Evolutionary conservation across 2,888 invertebrate species (phyloP), one percentile per base, ranked within the genome.

Genomic region (Stegophylla sp.): DNA sequence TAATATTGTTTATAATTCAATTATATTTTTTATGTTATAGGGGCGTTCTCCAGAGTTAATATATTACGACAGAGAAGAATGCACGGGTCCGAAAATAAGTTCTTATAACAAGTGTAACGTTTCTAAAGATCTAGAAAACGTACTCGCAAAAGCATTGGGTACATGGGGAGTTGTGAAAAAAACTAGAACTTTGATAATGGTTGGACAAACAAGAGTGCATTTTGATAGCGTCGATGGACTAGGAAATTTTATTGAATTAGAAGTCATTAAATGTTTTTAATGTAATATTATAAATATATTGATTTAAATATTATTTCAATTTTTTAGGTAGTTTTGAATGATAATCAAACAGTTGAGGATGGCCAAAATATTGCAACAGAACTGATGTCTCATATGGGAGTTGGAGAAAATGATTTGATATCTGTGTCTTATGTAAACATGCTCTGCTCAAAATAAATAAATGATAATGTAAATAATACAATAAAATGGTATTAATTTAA

Each of bases 141-240:
- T 90, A 87, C 85, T 95, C 87, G 84, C 87, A 83, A 85, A 89
- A 87, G 88, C 91, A 86, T 85, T 95, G 83, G 96, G 96, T 0
- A 85, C 90, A 0, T 87, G 89, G 82, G 96, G 95, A 0, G 87
- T 89, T 26, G 92, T 98, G 7, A 88, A 90, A 64, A 98, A 98
- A 86, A 89, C 88, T 0, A 90, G 98, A 7, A 88, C 90, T 83
- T 88, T 98, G 7, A 96, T 91, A 85, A 88, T 96, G 86, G 90
- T 93, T 3, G 93, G 90, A 0, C 93, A 94, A 85, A 96, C 96
- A 0, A 88, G 97, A 82, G 89, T 98, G 41, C 98, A 98, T 86
- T 88, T 97, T 84, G 98, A 98, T 87, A 87, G 89, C 76, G 97
- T 98, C 0, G 88, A 92, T 84, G 89, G 88, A 13, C 88, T 96